A percentile compares a stretch with the other conserved stretches of the same genome.
phyloP scores from a whole-genome alignment of 2,113 vertebrate genomes.

The Nesospiza acunhae region DNA sequence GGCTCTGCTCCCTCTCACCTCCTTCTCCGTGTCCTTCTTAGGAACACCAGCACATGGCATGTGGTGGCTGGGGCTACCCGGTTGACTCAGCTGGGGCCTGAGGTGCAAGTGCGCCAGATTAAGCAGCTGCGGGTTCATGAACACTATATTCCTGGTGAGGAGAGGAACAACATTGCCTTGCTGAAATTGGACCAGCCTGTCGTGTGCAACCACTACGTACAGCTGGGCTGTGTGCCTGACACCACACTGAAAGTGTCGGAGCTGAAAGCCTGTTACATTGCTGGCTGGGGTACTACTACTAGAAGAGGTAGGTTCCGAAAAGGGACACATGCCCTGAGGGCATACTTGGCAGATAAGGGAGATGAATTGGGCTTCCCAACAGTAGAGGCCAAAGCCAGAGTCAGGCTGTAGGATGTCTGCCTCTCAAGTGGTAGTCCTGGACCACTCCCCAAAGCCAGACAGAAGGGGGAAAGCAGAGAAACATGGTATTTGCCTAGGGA shows the following conservation, averaged over 20 bases:
- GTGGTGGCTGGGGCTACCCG: background rate
- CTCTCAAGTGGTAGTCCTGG: background rate
- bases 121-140: background rate
- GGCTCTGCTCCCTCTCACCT: background rate
- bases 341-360: background rate
- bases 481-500: background rate
- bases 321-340: fast-evolving
- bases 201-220: background rate
- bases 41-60: background rate
- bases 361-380: background rate
- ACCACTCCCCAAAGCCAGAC: background rate
- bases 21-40: background rate
- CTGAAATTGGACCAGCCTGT: slow-evolving; percentile 16
- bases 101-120: background rate
- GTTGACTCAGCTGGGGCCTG: background rate
- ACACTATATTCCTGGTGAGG: background rate
- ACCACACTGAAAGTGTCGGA: background rate
- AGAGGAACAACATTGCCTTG: background rate
- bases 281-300: background rate
- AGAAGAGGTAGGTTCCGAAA: background rate
- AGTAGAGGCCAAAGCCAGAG: background rate
- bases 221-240: slow-evolving; percentile 9
- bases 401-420: fast-evolving
- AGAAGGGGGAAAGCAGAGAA: background rate
- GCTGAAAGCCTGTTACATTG: slow-evolving; percentile 22